These are phyloP conservation scores for Saguinus midas DNA, from an alignment of 2,113 vertebrate genomes.

Conservation along the genomic window DNA sequence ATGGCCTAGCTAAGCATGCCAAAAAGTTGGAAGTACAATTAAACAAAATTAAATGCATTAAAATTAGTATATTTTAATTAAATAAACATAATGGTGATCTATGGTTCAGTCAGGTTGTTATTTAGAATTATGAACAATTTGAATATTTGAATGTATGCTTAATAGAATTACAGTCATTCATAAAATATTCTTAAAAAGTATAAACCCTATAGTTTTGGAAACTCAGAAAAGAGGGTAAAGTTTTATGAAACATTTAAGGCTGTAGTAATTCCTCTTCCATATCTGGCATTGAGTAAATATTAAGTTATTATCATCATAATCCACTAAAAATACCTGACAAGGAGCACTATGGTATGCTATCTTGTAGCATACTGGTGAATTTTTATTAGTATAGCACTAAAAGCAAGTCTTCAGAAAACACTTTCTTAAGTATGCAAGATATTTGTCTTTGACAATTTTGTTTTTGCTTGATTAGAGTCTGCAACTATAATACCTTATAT, in stretches of 20 bases:
- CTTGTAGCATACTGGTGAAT: not conserved
- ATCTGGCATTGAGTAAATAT: not conserved
- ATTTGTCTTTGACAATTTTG: not conserved
- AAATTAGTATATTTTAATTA: not conserved
- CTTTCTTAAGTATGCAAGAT: not conserved
- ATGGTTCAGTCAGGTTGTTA: not conserved
- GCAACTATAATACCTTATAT: not conserved
- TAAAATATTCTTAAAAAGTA: not conserved
- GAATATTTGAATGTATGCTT: not conserved
- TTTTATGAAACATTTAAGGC: not conserved
- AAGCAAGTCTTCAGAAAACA: not conserved
- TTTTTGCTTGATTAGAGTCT: slow-evolving; percentile 19
- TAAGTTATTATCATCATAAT: not conserved
- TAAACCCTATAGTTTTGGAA: not conserved
- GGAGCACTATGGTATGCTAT: not conserved
- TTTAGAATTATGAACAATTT: not conserved
- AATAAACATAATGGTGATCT: not conserved
- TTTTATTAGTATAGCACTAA: not conserved
- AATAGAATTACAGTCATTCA: not conserved
- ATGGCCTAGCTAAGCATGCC: not conserved
- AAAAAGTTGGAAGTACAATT: not conserved
- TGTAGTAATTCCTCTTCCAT: not conserved
- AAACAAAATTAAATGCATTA: slow-evolving; percentile 25
- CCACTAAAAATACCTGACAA: not conserved
- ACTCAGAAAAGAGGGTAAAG: not conserved